Evolutionary conservation across 2,888 invertebrate genomes (phyloP), one percentile per base, ranked within the genome.

Genomic region (Halocaridina rubra): DNA sequence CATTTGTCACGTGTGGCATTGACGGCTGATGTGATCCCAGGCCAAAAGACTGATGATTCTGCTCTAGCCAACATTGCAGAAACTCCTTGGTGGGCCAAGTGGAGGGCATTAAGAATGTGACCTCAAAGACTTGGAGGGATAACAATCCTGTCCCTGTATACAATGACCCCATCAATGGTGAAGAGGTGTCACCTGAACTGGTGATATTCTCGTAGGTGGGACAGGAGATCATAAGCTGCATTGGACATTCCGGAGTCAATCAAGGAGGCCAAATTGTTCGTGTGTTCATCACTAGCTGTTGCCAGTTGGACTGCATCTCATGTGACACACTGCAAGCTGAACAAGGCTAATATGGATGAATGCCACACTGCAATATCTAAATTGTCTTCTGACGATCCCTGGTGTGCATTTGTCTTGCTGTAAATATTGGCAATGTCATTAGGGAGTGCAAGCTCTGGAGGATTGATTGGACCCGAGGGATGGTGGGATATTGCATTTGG

Each of bases 1-100:
- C 85, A 85, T 16, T 32, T 16, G 5, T 16, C 33, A 13, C 77
- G 57, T 16, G 46, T 30, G 5, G 16, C 57, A 4, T 32, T 4
- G 69, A 85, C 80, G 59, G 46, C 2, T 10, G 46, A 46, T 8
- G 80, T 81, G 22, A 85, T 69, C 27, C 69, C 69, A 24, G 85
- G 67, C 80, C 75, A 85, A 30, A 84, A 79, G 32, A 84, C 19
- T 3, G 74, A 72, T 16, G 30, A 3, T 13, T 74, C 75, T 10
- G 80, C 85, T 16, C 67, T 2, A 1, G 67, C 10, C 2, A 32
- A 29, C 74, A 75, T 85, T 8, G 13, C 8, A 16, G 80, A 75
- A n/a, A 80, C 69, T 3, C 75, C 76, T 57, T 75, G 80, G 29
- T 81, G 80, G 10, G 80, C 71, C 4, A 64, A 61, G 69, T 84